Evolutionary conservation across 1,140 invertebrate genomes (phyloP).

Genomic region (Ruditapes philippinarum): DNA sequence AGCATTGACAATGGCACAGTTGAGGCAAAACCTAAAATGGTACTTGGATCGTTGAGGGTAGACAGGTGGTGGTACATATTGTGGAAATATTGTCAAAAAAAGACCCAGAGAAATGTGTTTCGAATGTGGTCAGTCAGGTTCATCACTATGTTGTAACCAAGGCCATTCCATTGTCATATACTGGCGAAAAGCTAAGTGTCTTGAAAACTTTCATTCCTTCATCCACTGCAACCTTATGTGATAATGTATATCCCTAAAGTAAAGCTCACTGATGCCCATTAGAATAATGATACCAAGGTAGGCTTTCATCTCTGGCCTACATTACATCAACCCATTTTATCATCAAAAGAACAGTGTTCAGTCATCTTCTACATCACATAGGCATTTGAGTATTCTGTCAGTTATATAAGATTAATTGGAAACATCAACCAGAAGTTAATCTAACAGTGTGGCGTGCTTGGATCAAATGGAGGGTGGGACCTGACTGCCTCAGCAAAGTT

Average conservation of each 20-base stretch:
- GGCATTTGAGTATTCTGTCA: constrained; percentile 37
- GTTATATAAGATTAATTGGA: background rate
- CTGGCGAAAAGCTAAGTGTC: constrained; percentile 84
- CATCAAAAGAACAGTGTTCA: background rate
- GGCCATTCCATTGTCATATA: constrained; percentile 81
- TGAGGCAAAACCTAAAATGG: background rate
- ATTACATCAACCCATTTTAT: background rate
- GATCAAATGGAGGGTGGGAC: constrained; percentile 15
- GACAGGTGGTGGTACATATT: background rate
- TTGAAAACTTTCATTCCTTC: constrained; percentile 86
- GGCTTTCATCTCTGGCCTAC: background rate
- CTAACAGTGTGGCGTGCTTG: background rate
- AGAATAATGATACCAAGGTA: constrained; percentile 15
- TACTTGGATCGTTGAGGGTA: background rate
- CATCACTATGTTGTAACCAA: background rate
- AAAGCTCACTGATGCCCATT: constrained; percentile 25
- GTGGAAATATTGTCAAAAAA: constrained; percentile 16
- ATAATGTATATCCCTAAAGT: background rate
- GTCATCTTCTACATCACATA: constrained; percentile 47
- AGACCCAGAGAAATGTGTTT: background rate
- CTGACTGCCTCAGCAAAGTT: background rate
- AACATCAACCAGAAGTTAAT: constrained; percentile 32
- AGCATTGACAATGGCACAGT: constrained; percentile 27
- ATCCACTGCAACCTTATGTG: constrained; percentile 67
- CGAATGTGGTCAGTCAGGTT: background rate